Evolutionary conservation across 1,140 invertebrate species (phyloP).

Genomic region (Pseudomyrmex concolor): DNA sequence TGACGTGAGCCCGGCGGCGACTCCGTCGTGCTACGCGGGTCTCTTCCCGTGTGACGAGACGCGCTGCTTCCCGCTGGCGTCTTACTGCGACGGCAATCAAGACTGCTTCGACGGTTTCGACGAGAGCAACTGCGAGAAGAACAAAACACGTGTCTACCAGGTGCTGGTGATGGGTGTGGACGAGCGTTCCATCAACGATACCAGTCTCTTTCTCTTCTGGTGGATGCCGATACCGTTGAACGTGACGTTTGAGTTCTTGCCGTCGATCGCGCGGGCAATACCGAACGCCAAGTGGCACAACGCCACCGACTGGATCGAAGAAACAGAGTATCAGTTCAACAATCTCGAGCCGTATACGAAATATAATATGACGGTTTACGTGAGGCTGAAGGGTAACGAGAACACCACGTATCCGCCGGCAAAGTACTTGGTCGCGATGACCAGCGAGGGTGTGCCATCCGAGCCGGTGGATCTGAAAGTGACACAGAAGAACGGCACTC

Average conservation of each 20-base stretch:
- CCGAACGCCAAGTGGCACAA: conserved; percentile 85
- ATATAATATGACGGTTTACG: conserved; percentile 93
- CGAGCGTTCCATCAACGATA: conserved; percentile 83
- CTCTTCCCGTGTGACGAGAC: conserved; percentile 88
- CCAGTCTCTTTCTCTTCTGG: conserved; percentile 86
- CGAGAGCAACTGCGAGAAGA: conserved; percentile 88
- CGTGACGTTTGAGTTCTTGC: conserved; percentile 87
- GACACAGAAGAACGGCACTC: conserved; percentile 87
- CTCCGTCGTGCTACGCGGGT: conserved; percentile 85
- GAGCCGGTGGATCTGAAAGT: conserved; percentile 88
- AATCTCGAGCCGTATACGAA: conserved; percentile 89
- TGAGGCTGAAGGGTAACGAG: conserved; percentile 84
- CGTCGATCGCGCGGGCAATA: conserved; percentile 84
- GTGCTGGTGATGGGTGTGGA: conserved; percentile 85
- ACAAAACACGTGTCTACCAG: conserved; percentile 84
- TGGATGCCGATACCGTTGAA: conserved; percentile 82
- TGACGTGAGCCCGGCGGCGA: conserved; percentile 77
- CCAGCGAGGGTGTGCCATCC: conserved; percentile 88
- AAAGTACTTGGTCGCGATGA: conserved; percentile 87
- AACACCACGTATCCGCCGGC: conserved; percentile 86
- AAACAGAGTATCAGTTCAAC: conserved; percentile 86
- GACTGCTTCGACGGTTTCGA: conserved; percentile 91
- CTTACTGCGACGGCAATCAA: conserved; percentile 88
- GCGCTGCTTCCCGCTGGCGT: conserved; percentile 86
- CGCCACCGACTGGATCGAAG: conserved; percentile 85